A percentile compares a stretch with the other conserved stretches of the same genome.
phyloP scores from a whole-genome alignment of 2,888 invertebrate genomes.

The Patella pellucida region DNA sequence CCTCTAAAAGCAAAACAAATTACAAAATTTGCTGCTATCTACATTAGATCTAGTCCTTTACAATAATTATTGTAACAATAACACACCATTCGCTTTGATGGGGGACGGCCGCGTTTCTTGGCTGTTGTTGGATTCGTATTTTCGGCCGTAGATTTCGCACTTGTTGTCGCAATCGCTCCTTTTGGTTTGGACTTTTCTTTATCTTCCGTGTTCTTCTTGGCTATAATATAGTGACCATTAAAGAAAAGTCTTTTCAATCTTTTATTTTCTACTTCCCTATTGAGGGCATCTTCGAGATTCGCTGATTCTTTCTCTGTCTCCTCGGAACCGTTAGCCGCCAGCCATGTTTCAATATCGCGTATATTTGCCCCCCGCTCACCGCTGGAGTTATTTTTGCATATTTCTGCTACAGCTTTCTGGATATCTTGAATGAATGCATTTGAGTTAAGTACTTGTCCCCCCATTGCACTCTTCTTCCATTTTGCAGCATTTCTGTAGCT shows the following conservation, averaged over 20 bases:
- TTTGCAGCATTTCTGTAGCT: slow-evolving; percentile 86
- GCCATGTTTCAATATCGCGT: slow-evolving; percentile 46
- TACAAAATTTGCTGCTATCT: no score
- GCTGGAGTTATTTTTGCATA: not conserved
- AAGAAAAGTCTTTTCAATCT: slow-evolving; percentile 12
- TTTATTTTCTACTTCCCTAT: slow-evolving; percentile 20
- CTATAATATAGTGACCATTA: slow-evolving; percentile 1
- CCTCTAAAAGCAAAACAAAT: no score
- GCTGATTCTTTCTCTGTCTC: slow-evolving; percentile 5
- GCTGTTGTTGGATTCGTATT: not conserved
- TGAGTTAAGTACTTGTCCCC: slow-evolving; percentile 45
- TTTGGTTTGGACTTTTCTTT: not conserved
- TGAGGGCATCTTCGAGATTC: slow-evolving; percentile 19
- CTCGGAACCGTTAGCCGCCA: slow-evolving; percentile 31
- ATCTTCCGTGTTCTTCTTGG: not conserved
- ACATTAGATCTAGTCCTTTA: no score
- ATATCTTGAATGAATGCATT: slow-evolving; percentile 32
- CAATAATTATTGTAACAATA: no score
- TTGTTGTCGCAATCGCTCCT: not conserved
- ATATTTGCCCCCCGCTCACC: slow-evolving; percentile 34
- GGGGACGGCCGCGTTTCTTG: slow-evolving; percentile 20
- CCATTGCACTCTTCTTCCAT: slow-evolving; percentile 76
- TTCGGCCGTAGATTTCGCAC: slow-evolving; percentile 5
- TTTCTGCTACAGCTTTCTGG: slow-evolving; percentile 24
- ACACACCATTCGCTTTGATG: slow-evolving; percentile 25